A percentile compares a stretch with the other conserved stretches of the same genome.
phyloP scores from a whole-genome alignment of 2,113 vertebrate species.

The Charadrius vociferus region DNA sequence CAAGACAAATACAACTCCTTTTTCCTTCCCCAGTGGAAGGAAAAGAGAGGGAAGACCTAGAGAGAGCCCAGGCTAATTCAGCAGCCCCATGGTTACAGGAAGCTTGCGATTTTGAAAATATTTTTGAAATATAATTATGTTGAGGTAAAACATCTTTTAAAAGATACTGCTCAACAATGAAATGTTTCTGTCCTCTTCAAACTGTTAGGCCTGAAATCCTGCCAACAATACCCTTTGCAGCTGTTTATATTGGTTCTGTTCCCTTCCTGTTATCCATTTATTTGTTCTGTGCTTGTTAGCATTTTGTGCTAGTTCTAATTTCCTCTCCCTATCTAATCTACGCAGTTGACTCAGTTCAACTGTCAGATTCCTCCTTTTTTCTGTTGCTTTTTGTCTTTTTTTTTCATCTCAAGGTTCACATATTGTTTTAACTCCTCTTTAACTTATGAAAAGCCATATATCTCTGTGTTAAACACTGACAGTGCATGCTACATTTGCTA shows the following conservation, averaged over 20 bases:
- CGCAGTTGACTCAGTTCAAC: background rate
- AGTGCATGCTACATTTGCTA: background rate
- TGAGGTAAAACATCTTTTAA: slow-evolving; percentile 70
- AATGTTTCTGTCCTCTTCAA: slow-evolving; percentile 68
- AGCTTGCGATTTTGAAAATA: slow-evolving; percentile 14
- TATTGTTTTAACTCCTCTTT: slow-evolving; percentile 26
- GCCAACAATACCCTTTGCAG: slow-evolving; percentile 61
- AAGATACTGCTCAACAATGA: slow-evolving; percentile 60
- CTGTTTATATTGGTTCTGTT: slow-evolving; percentile 73
- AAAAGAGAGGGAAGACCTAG: background rate
- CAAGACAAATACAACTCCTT: background rate
- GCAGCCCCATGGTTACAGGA: background rate
- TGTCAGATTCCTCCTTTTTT: background rate
- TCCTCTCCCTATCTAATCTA: slow-evolving; percentile 68
- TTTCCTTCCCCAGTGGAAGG: background rate
- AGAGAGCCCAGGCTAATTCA: background rate
- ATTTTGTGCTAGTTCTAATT: slow-evolving; percentile 69
- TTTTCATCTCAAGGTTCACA: background rate
- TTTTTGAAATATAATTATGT: slow-evolving; percentile 64
- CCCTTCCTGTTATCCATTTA: slow-evolving; percentile 69
- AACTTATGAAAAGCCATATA: background rate
- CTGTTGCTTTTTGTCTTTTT: background rate
- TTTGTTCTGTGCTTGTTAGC: slow-evolving; percentile 68
- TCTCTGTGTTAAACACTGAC: background rate
- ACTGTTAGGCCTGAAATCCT: slow-evolving; percentile 62